These are phyloP conservation scores for Adela reaumurella DNA, from an alignment of 2,888 invertebrate species.

Conservation along the genomic window DNA sequence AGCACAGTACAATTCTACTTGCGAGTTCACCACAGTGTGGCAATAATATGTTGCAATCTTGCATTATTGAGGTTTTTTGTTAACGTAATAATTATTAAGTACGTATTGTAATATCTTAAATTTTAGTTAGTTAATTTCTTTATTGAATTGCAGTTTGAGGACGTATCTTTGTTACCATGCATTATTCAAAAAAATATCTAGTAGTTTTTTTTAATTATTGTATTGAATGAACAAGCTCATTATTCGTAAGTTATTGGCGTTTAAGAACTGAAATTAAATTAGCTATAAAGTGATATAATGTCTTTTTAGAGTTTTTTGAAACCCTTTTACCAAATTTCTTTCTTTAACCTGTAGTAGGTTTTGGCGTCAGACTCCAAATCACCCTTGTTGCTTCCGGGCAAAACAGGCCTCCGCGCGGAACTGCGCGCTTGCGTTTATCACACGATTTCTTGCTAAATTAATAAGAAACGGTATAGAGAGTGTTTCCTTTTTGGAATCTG, in stretches of 20 bases:
- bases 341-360: too few relatives aligned
- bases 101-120: background rate
- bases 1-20: too few relatives aligned
- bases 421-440: too few relatives aligned
- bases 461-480: too few relatives aligned
- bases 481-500: too few relatives aligned
- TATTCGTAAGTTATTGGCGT: conserved; percentile 54
- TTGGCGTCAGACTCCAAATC: too few relatives aligned
- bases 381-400: too few relatives aligned
- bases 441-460: too few relatives aligned
- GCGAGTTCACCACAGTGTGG: too few relatives aligned
- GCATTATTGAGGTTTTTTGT: conserved; percentile 37
- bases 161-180: conserved; percentile 53
- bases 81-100: conserved; percentile 36
- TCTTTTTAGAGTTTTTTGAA: too few relatives aligned
- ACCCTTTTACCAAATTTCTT: too few relatives aligned
- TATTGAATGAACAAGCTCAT: conserved; percentile 47
- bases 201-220: conserved; percentile 52
- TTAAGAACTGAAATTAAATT: conserved; percentile 57
- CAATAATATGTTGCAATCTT: background rate
- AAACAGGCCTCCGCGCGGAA: too few relatives aligned
- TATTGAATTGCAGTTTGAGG: conserved; percentile 39
- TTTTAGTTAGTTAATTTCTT: conserved; percentile 38
- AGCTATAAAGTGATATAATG: conserved; percentile 38
- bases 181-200: conserved; percentile 54